These are phyloP conservation scores for Poecilus cupreus DNA, from an alignment of 2,888 invertebrate species.

Conservation along the genomic window DNA sequence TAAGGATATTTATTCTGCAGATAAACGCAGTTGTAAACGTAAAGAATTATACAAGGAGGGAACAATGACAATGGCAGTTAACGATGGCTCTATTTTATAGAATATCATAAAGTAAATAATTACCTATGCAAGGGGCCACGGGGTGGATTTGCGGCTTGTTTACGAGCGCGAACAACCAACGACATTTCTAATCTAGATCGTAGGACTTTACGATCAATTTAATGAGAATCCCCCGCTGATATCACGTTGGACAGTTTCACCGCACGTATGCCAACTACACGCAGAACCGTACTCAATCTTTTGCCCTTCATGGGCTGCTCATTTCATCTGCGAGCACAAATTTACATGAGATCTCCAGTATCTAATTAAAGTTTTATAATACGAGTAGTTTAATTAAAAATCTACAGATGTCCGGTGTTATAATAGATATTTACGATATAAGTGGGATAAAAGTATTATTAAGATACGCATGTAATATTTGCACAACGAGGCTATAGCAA, in stretches of 20 bases:
- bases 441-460: too few species aligned
- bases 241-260: neutral
- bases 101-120: conserved; percentile 53
- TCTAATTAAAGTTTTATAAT: too few species aligned
- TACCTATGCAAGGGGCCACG: conserved; percentile 18
- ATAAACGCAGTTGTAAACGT: conserved; percentile 25
- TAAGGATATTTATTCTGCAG: conserved; percentile 44
- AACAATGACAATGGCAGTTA: conserved; percentile 42
- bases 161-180: conserved; percentile 28
- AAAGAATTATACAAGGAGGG: too few species aligned
- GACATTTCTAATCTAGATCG: conserved; percentile 55
- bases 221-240: conserved; percentile 36
- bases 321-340: too few species aligned
- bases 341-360: too few species aligned
- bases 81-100: conserved; percentile 48
- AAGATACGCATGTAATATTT: too few species aligned
- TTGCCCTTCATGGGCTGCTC: too few species aligned
- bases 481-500: too few species aligned
- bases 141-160: conserved; percentile 20
- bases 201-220: conserved; percentile 46
- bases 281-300: neutral
- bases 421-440: too few species aligned
- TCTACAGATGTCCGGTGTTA: too few species aligned
- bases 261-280: neutral
- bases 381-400: too few species aligned